phyloP scores from a whole-genome alignment of 2,797 vertebrate species.

The Brachymystax lenok region DNA sequence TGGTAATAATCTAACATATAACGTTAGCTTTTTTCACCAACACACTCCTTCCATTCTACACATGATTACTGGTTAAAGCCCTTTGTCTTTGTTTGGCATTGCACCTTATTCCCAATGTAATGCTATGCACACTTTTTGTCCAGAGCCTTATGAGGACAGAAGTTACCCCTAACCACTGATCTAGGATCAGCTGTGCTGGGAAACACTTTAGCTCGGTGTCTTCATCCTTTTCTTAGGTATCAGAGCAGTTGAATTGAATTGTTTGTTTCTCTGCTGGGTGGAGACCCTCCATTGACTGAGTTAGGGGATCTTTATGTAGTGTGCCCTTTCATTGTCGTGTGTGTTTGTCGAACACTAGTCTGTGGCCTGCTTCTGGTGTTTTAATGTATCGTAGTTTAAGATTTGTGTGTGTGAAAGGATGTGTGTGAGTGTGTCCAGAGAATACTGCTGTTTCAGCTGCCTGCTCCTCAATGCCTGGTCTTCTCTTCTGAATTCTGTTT shows the following conservation, averaged over 20 bases:
- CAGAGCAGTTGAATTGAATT: neutral
- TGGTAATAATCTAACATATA: conserved; percentile 21
- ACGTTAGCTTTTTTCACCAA: conserved; percentile 9
- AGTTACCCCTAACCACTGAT: conserved; percentile 37
- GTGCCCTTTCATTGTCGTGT: conserved; percentile 40
- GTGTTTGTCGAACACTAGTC: conserved; percentile 36
- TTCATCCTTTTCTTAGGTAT: conserved; percentile 25
- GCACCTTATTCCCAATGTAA: conserved; percentile 25
- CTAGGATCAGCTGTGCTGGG: conserved; percentile 26
- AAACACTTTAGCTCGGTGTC: conserved; percentile 36
- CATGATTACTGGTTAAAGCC: conserved; percentile 36
- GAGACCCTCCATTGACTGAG: conserved; percentile 42
- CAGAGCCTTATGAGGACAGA: neutral
- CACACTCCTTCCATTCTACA: conserved; percentile 22
- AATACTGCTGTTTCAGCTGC: conserved; percentile 46
- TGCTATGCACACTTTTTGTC: neutral
- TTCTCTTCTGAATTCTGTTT: conserved; percentile 12
- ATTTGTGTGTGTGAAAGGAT: neutral
- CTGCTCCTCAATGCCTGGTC: conserved; percentile 36
- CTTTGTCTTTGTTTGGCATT: conserved; percentile 46
- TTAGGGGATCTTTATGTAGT: conserved; percentile 39
- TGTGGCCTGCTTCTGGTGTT: conserved; percentile 36
- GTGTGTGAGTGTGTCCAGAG: conserved; percentile 24
- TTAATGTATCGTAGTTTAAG: conserved; percentile 13
- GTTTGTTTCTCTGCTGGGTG: conserved; percentile 26